Base-by-base conservation (phyloP, 2,797 vertebrate species). In the Caiman crocodilus region DNA sequence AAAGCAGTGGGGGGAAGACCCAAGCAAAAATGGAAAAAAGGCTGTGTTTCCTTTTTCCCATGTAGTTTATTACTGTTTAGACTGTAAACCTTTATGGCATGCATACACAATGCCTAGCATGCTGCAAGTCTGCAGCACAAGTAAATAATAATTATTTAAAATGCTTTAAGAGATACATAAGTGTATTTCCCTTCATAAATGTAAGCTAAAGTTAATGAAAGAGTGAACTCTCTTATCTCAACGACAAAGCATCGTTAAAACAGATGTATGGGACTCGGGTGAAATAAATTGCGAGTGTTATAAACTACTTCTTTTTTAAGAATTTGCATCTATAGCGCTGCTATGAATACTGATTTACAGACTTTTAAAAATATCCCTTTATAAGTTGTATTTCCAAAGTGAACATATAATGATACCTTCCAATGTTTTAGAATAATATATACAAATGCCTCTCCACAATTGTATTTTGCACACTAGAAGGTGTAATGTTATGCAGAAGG, bases 151-250 rank as follows among this genome's bases (percentile, higher is more conserved):
- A 90, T 90, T 93, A 14, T 92, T 95, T 95, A 95, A 90, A 83
- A 88, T 95, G 90, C 94, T 94, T 93, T 94, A 95, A 97, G 96
- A 96, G 95, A 96, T 90, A 87, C 55, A 63, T 84, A 84, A 95
- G 91, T 94, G 71, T 94, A 32, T 94, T 96, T 97, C 92, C 94
- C 94, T 96, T 96, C 86, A 87, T 86, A 95, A 97, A 94, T 7
- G n/a, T 96, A 95, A 97, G 87, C 94, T 87, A 89, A 94, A 97
- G 93, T 95, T 97, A 96, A 95, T 76, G 96, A 88, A 94, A 94
- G 93, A 89, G 88, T 84, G 94, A 18, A 14, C 76, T 96, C 92
- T 97, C 93, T 96, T 92, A 95, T 96, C 96, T 94, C 92, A 65
- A 2, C 83, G 96, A 95, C 92, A 97, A 92, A 90, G 65, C 73